Percentiles rank a stretch among this genome's conserved stretches.
phyloP scores from a whole-genome alignment of 2,797 vertebrate species.

The Aselliscus stoliczkanus region DNA sequence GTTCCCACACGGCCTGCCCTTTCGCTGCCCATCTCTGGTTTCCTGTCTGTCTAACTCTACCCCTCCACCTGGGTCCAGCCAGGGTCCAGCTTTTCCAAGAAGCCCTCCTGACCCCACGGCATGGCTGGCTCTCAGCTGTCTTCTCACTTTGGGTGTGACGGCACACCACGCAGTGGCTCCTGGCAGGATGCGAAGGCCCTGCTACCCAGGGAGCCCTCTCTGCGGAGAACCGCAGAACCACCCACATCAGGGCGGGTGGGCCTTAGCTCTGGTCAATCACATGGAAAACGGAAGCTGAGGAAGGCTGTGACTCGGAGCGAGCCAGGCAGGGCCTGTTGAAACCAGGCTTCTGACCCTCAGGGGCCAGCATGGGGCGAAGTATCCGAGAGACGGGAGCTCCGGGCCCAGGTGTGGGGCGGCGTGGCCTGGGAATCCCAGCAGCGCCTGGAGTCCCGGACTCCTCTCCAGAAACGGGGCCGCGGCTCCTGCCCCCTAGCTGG shows the following conservation, averaged over 20 bases:
- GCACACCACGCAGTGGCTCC: background rate
- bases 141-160: background rate
- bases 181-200: fast-evolving
- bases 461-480: fast-evolving
- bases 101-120: background rate
- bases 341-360: background rate
- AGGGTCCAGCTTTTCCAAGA: background rate
- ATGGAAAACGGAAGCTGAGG: background rate
- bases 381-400: fast-evolving
- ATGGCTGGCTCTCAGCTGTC: background rate
- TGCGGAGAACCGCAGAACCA: background rate
- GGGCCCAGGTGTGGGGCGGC: background rate
- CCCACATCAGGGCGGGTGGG: fast-evolving
- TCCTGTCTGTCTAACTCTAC: background rate
- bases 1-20: background rate
- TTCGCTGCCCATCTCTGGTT: fast-evolving
- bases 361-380: fast-evolving
- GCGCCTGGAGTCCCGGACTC: fast-evolving
- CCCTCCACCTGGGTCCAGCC: background rate
- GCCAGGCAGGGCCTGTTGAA: background rate
- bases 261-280: background rate
- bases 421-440: background rate
- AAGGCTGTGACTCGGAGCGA: background rate
- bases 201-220: background rate
- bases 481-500: fast-evolving